phyloP scores from a whole-genome alignment of 2,113 vertebrate species.

The Neodon shergylaensis region DNA sequence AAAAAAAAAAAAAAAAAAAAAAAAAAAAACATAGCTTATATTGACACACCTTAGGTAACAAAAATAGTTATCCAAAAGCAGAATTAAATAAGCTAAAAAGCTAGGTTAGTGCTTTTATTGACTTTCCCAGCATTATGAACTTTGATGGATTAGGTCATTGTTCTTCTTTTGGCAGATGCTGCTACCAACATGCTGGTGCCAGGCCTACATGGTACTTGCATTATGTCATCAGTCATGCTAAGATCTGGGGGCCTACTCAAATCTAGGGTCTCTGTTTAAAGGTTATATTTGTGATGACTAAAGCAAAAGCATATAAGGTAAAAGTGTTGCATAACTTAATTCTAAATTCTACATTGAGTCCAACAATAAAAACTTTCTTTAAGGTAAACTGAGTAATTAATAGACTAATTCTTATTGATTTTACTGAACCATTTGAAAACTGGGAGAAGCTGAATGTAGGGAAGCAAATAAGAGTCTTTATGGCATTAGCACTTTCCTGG shows the following conservation, averaged over 20 bases:
- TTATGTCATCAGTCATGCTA: background rate
- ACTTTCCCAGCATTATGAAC: background rate
- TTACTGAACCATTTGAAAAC: background rate
- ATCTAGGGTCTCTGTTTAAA: background rate
- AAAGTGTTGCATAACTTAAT: background rate
- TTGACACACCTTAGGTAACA: background rate
- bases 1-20: no score
- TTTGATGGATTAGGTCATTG: background rate
- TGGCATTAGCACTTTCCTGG: background rate
- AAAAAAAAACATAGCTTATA: background rate
- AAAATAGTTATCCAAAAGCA: background rate
- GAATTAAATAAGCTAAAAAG: background rate
- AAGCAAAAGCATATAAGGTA: background rate
- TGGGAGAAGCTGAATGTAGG: background rate
- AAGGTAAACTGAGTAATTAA: background rate
- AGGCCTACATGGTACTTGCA: background rate
- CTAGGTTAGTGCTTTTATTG: background rate
- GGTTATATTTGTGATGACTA: slow-evolving; percentile 25
- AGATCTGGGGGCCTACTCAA: background rate
- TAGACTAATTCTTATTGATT: background rate
- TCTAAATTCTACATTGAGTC: background rate
- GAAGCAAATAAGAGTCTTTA: background rate
- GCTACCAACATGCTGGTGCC: background rate
- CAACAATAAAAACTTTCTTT: background rate
- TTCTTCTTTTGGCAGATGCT: background rate